phyloP scores from a whole-genome alignment of 2,888 invertebrate genomes.

The Branchipolynoe longqiensis region DNA sequence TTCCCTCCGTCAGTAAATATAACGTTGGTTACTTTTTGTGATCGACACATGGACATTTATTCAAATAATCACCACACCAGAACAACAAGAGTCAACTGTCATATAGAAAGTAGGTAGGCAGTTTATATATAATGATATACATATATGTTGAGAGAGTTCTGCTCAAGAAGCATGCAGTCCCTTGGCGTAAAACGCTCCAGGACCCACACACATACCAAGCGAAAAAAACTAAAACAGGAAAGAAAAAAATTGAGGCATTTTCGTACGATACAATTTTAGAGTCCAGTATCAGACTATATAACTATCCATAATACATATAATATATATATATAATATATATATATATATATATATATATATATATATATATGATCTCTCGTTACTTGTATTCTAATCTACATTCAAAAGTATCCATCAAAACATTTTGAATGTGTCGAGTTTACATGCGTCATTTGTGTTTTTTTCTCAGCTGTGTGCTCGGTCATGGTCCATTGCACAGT shows the following conservation, averaged over 20 bases:
- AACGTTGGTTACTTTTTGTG: too few species aligned
- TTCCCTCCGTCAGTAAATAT: too few species aligned
- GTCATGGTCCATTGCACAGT: not conserved
- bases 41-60: not conserved
- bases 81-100: conserved; percentile 1
- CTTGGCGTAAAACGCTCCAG: not conserved
- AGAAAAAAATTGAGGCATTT: conserved; percentile 44
- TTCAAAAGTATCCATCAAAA: conserved; percentile 51
- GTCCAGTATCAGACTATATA: conserved; percentile 53
- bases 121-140: not conserved
- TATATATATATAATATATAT: conserved; percentile 30
- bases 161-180: too few species aligned
- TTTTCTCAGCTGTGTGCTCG: not conserved
- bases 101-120: conserved; percentile 12
- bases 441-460: conserved; percentile 52
- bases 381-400: conserved; percentile 12
- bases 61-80: not conserved
- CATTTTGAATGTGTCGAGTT: conserved; percentile 26
- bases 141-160: not conserved
- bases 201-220: too few species aligned
- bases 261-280: conserved; percentile 44
- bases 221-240: not conserved
- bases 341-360: conserved; percentile 20
- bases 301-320: conserved; percentile 47
- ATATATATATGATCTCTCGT: conserved; percentile 40